Evolutionary conservation across 2,113 vertebrate species (phyloP).

Genomic region (Kobus ellipsiprymnus): DNA sequence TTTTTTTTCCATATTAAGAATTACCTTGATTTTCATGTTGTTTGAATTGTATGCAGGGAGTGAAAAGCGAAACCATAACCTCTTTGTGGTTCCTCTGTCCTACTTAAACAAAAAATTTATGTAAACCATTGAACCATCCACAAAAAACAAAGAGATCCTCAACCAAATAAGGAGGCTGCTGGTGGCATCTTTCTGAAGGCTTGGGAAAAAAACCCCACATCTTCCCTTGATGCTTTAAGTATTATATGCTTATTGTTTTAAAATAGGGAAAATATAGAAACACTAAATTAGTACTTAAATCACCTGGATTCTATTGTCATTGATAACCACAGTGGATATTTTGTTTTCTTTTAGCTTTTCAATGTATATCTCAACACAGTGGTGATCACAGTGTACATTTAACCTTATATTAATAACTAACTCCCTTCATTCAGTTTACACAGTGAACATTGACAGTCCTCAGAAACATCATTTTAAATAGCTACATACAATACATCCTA

Average conservation of each 20-base stretch:
- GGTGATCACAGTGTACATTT: not conserved
- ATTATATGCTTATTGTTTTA: not conserved
- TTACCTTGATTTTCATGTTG: not conserved
- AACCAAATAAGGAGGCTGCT: not conserved
- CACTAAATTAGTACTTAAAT: not conserved
- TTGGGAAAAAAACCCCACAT: not conserved
- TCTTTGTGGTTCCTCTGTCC: conserved; percentile 7
- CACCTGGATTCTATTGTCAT: not conserved
- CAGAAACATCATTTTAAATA: not conserved
- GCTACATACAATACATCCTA: not conserved
- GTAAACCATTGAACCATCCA: not conserved
- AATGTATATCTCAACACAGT: not conserved
- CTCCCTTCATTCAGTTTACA: not conserved
- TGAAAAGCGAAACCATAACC: not conserved
- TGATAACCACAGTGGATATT: not conserved
- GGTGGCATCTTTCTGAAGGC: not conserved
- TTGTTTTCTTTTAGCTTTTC: not conserved
- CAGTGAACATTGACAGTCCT: not conserved
- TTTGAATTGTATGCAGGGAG: not conserved
- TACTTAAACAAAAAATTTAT: not conserved
- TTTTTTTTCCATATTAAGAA: not conserved
- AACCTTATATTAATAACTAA: not conserved
- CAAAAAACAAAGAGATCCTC: not conserved
- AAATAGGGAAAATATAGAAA: not conserved
- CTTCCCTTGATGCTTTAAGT: not conserved